Conservation (phyloP, 2,888 invertebrate species). For the Chaetogeoica ovagalla region DNA sequence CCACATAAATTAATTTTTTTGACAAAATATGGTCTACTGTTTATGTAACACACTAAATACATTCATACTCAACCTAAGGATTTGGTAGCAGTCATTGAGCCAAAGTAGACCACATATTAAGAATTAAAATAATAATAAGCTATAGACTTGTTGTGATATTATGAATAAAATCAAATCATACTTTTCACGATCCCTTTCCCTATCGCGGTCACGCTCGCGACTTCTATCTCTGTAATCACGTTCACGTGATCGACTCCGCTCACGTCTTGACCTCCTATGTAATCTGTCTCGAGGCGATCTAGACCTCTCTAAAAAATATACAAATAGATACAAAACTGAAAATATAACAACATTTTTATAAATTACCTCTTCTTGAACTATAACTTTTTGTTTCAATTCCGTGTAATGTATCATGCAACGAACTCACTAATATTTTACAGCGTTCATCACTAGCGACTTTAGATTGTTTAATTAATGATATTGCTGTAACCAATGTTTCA, state of each 20-base stretch:
- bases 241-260: conserved; percentile 64
- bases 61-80: not conserved
- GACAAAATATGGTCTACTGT: not conserved
- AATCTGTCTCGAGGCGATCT: conserved; percentile 63
- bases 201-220: conserved; percentile 65
- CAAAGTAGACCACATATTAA: conserved; percentile 5
- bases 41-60: not conserved
- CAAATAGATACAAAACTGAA: conserved; percentile 14
- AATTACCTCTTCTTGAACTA: conserved; percentile 69
- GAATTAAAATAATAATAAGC: conserved; percentile 21
- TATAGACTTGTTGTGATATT: conserved; percentile 38
- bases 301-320: conserved; percentile 53
- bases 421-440: conserved; percentile 96
- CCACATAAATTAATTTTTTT: not conserved
- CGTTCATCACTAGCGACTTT: conserved; percentile 94
- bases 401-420: conserved; percentile 93
- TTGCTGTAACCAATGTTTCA: conserved; percentile 97
- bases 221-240: conserved; percentile 64
- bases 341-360: conserved; percentile 17
- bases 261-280: conserved; percentile 67
- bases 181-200: conserved; percentile 62
- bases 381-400: conserved; percentile 98
- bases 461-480: conserved; percentile 97
- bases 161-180: conserved; percentile 37
- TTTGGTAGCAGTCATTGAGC: not conserved